Conservation (phyloP, 1,140 invertebrate species). For the Diachasma alloeum region DNA sequence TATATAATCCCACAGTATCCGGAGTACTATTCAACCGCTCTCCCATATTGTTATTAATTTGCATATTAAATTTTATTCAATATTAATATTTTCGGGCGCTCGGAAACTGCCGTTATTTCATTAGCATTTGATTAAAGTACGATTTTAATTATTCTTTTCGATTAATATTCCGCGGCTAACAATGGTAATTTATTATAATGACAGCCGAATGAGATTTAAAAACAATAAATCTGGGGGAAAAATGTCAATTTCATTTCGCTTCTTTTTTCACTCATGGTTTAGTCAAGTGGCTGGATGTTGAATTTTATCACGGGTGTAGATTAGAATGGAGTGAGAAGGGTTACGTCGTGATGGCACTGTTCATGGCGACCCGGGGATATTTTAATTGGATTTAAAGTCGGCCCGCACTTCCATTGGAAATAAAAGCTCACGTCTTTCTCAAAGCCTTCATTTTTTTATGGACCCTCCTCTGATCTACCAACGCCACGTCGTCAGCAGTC, state of each 20-base stretch:
- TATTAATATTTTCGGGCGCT: neutral
- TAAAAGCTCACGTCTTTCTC: conserved; percentile 30
- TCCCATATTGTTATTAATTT: conserved; percentile 12
- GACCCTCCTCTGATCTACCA: conserved; percentile 4
- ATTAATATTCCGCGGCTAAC: neutral
- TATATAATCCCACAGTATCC: conserved; percentile 19
- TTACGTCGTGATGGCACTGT: neutral
- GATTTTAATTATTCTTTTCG: conserved; percentile 3
- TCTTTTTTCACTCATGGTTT: neutral
- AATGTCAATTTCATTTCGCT: neutral
- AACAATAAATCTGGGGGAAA: neutral
- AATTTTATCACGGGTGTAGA: neutral
- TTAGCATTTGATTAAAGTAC: neutral
- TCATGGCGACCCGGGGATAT: conserved; percentile 20
- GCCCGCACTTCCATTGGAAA: conserved; percentile 32
- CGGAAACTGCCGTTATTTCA: neutral
- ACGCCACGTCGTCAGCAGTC: neutral
- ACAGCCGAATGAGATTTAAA: neutral
- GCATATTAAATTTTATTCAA: conserved; percentile 12
- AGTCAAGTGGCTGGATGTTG: neutral
- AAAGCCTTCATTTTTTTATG: neutral
- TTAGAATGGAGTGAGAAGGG: neutral
- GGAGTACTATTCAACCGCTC: neutral
- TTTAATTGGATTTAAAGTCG: conserved; percentile 37
- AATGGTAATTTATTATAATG: conserved; percentile 3